A percentile compares a stretch with the other conserved stretches of the same genome.
These are phyloP conservation scores for Hylaeus anthracinus DNA, from an alignment of 1,140 invertebrate genomes.

Conservation along the genomic window DNA sequence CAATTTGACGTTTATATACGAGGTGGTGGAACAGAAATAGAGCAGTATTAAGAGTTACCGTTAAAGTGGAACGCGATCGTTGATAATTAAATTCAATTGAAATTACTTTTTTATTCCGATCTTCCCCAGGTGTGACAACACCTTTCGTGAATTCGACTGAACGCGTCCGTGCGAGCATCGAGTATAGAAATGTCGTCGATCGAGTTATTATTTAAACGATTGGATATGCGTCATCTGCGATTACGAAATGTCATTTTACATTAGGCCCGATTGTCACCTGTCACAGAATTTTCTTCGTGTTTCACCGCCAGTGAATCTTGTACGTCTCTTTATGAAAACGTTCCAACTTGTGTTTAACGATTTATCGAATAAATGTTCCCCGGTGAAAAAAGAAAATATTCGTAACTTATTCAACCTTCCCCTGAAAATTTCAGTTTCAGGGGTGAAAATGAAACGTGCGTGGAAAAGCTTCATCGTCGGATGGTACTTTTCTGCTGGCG, in stretches of 20 bases:
- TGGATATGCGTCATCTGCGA: neutral
- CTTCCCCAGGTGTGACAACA: too few relatives aligned
- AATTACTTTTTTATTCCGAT: too few relatives aligned
- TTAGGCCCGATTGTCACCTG: too few relatives aligned
- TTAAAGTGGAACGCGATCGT: too few relatives aligned
- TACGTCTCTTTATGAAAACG: neutral
- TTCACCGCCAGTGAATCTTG: neutral
- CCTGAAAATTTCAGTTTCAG: neutral
- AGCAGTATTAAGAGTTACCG: too few relatives aligned
- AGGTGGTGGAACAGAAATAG: too few relatives aligned
- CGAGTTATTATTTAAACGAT: neutral
- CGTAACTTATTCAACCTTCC: neutral
- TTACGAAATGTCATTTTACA: too few relatives aligned
- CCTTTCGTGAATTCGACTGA: neutral
- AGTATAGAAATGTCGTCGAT: neutral
- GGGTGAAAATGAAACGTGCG: too few relatives aligned
- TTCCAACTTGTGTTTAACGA: slow-evolving; percentile 14
- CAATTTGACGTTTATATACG: too few relatives aligned
- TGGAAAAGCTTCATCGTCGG: neutral
- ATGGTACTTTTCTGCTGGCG: too few relatives aligned
- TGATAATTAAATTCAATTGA: too few relatives aligned
- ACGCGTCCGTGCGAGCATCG: neutral
- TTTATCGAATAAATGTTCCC: slow-evolving; percentile 45
- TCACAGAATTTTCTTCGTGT: neutral
- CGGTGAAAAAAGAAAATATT: neutral